Percentiles rank a stretch among this genome's conserved stretches.
phyloP scores from a whole-genome alignment of 2,113 vertebrate genomes.

The Myrmecobius fasciatus region DNA sequence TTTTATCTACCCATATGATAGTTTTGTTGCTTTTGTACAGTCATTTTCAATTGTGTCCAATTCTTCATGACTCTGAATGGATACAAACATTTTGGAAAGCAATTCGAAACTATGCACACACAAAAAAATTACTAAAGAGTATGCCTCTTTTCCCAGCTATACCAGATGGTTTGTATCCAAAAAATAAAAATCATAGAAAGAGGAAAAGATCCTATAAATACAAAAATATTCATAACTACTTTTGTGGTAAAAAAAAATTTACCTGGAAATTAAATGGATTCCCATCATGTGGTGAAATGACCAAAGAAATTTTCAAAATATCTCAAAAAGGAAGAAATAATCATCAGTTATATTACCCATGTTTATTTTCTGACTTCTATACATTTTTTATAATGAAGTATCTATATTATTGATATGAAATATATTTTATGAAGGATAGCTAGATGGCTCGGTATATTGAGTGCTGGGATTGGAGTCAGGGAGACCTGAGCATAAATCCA shows the following conservation, averaged over 20 bases:
- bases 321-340: not conserved
- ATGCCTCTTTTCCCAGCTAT: not conserved
- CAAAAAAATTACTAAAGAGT: not conserved
- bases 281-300: not conserved
- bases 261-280: not conserved
- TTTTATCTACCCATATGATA: too few species aligned
- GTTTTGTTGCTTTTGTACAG: too few species aligned
- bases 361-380: not conserved
- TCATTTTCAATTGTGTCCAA: too few species aligned
- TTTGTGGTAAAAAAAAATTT: not conserved
- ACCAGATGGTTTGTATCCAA: not conserved
- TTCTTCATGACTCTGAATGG: not conserved
- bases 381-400: not conserved
- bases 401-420: not conserved
- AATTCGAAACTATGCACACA: not conserved
- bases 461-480: too few species aligned
- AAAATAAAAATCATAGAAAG: not conserved
- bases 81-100: not conserved
- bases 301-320: not conserved
- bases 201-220: not conserved
- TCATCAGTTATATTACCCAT: not conserved
- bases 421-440: not conserved
- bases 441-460: too few species aligned
- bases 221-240: not conserved
- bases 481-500: too few species aligned